phyloP scores from a whole-genome alignment of 2,797 vertebrate species.

The Alexandromys oeconomus region DNA sequence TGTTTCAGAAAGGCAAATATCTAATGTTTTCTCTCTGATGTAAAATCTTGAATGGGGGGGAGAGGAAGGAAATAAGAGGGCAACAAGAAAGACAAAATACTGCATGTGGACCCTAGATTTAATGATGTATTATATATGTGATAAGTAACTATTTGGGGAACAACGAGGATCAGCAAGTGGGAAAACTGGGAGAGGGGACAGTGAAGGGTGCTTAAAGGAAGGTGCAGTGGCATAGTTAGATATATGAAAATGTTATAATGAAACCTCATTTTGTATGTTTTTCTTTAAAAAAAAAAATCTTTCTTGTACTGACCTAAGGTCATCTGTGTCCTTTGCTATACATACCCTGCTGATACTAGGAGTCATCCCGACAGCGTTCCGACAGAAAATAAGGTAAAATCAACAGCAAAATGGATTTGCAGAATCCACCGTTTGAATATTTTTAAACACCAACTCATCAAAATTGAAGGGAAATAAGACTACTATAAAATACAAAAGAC shows the following conservation, averaged over 20 bases:
- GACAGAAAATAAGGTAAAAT: background rate
- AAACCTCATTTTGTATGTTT: background rate
- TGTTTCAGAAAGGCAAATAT: background rate
- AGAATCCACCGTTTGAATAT: background rate
- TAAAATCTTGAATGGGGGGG: background rate
- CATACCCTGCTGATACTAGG: background rate
- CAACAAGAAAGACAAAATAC: background rate
- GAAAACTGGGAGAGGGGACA: background rate
- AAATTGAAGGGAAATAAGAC: background rate
- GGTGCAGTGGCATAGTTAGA: background rate
- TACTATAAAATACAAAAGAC: background rate
- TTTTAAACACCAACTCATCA: background rate
- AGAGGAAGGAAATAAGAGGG: background rate
- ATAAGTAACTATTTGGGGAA: background rate
- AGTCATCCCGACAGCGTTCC: background rate
- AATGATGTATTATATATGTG: background rate
- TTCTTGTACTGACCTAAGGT: background rate
- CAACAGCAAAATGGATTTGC: background rate
- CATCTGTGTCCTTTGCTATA: background rate
- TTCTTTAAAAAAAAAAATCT: background rate
- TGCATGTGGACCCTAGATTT: background rate
- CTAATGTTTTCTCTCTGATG: background rate
- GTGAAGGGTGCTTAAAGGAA: background rate
- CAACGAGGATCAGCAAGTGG: background rate
- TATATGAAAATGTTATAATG: background rate